phyloP scores from a whole-genome alignment of 2,113 vertebrate species.

The Trematomus loennbergii region DNA sequence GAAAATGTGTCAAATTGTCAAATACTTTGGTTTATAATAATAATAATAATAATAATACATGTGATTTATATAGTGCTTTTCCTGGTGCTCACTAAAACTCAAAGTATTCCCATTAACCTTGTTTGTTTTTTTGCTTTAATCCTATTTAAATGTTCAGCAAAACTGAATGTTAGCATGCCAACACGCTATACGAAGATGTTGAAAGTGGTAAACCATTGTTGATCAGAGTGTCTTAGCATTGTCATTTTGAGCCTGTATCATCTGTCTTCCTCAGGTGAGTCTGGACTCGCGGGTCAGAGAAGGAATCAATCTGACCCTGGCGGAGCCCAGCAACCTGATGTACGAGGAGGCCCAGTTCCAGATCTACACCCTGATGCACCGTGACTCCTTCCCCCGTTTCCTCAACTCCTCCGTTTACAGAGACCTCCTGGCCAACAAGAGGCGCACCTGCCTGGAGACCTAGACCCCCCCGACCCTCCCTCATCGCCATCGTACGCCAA shows the following conservation, averaged over 20 bases:
- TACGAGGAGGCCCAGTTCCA: slow-evolving; percentile 98
- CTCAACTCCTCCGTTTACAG: slow-evolving; percentile 96
- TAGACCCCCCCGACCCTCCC: slow-evolving; percentile 77
- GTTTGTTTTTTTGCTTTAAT: too few relatives aligned
- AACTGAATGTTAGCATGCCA: neutral
- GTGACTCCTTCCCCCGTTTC: slow-evolving; percentile 98
- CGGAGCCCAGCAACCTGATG: slow-evolving; percentile 91
- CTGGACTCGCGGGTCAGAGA: slow-evolving; percentile 97
- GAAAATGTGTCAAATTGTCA: too few relatives aligned
- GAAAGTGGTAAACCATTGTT: neutral
- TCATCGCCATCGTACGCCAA: slow-evolving; percentile 69
- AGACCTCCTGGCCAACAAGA: slow-evolving; percentile 89
- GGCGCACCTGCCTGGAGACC: slow-evolving; percentile 90
- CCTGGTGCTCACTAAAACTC: too few relatives aligned
- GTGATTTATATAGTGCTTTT: too few relatives aligned
- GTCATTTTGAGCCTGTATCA: neutral
- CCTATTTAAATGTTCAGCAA: too few relatives aligned
- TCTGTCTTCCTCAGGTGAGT: slow-evolving; percentile 88
- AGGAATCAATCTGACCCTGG: slow-evolving; percentile 93
- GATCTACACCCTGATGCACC: slow-evolving; percentile 99
- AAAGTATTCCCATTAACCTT: too few relatives aligned
- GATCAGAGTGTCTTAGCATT: neutral
- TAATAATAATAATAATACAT: too few relatives aligned
- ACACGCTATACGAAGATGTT: neutral
- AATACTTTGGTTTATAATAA: too few relatives aligned